Evolutionary conservation across 2,113 vertebrate species (phyloP).

Genomic region (Nothoprocta pentlandii): DNA sequence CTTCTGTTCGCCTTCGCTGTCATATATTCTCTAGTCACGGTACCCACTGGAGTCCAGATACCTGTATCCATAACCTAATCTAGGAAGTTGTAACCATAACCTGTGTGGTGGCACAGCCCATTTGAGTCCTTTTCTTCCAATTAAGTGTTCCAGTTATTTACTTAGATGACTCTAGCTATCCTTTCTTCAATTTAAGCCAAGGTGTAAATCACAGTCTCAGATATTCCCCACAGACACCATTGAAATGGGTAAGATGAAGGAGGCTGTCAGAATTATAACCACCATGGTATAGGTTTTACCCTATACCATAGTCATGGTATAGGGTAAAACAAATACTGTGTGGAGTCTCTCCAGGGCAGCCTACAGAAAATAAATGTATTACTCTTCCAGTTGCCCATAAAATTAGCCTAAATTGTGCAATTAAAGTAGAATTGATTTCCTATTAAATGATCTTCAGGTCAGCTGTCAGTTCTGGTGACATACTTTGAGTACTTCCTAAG

Average conservation of each 20-base stretch:
- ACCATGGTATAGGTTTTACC: no score
- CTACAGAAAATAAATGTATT: background rate
- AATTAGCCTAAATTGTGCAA: background rate
- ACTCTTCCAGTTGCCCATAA: background rate
- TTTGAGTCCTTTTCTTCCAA: background rate
- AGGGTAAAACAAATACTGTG: background rate
- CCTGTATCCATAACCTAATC: background rate
- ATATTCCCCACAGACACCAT: background rate
- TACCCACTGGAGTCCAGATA: background rate
- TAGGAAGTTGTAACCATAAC: background rate
- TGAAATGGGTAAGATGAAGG: background rate
- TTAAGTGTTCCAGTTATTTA: background rate
- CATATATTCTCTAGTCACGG: background rate
- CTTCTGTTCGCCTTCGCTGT: background rate
- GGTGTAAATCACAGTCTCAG: background rate
- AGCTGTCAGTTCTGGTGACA: background rate
- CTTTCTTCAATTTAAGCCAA: background rate
- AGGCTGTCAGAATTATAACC: background rate
- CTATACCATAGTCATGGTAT: background rate
- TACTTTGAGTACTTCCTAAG: background rate
- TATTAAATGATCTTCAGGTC: background rate
- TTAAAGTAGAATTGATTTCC: background rate
- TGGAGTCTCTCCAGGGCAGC: background rate
- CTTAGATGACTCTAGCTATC: background rate
- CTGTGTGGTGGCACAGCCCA: background rate